phyloP scores from a whole-genome alignment of 2,797 vertebrate species.

The Squalus acanthias region DNA sequence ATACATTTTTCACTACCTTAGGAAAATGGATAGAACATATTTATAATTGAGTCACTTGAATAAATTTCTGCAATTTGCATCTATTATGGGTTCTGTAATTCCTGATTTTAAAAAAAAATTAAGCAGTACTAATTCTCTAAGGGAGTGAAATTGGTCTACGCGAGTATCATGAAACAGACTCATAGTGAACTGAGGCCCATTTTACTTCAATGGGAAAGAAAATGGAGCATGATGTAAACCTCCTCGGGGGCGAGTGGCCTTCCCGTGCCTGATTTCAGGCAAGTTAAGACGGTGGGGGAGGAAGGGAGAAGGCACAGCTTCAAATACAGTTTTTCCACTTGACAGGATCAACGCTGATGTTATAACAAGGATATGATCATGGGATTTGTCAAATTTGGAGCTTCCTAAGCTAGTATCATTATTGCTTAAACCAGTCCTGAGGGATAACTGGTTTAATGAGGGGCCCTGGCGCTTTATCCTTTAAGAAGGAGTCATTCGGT shows the following conservation, averaged over 20 bases:
- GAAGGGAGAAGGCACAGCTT: neutral
- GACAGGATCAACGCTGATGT: neutral
- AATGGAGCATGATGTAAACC: neutral
- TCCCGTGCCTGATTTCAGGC: neutral
- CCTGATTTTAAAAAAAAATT: neutral
- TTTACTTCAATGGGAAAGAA: neutral
- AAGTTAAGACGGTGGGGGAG: neutral
- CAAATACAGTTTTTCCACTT: neutral
- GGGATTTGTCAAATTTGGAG: neutral
- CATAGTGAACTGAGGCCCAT: neutral
- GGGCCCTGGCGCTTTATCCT: neutral
- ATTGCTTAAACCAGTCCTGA: neutral
- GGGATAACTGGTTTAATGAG: neutral
- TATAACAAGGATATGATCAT: neutral
- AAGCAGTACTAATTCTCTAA: neutral
- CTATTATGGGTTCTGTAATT: neutral
- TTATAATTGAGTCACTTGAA: neutral
- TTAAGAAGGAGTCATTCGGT: constrained; percentile 28
- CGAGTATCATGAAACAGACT: neutral
- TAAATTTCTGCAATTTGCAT: neutral
- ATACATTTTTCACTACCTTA: neutral
- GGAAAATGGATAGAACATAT: neutral
- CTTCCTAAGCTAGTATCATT: neutral
- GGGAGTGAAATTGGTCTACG: neutral
- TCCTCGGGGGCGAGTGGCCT: neutral